These are phyloP conservation scores for Drosophila santomea DNA, from an alignment of 1,140 invertebrate species.

Conservation along the genomic window DNA sequence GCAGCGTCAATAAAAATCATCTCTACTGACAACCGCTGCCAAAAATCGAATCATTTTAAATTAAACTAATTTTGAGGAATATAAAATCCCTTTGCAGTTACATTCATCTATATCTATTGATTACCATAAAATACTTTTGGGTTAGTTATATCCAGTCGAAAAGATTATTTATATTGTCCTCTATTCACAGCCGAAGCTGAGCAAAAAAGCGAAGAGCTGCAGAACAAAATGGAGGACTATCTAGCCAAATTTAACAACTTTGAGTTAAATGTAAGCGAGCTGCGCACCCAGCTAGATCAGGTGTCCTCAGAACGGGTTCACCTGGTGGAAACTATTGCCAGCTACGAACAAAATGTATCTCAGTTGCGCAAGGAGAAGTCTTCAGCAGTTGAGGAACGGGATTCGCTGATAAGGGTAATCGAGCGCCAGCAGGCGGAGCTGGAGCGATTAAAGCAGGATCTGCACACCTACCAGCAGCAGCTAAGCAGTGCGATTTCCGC, in stretches of 20 bases:
- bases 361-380: slow-evolving; percentile 87
- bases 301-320: slow-evolving; percentile 87
- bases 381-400: slow-evolving; percentile 89
- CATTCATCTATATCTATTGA: no score
- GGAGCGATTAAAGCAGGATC: slow-evolving; percentile 88
- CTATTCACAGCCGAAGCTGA: slow-evolving; percentile 85
- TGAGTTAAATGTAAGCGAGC: slow-evolving; percentile 87
- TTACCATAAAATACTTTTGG: no score
- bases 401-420: slow-evolving; percentile 89
- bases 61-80: no score
- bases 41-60: no score
- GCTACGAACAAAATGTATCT: slow-evolving; percentile 86
- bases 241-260: slow-evolving; percentile 87
- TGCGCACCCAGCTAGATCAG: slow-evolving; percentile 87
- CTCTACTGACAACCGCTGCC: no score
- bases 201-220: slow-evolving; percentile 86
- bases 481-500: slow-evolving; percentile 89
- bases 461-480: slow-evolving; percentile 88
- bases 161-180: not conserved
- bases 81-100: no score
- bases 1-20: no score
- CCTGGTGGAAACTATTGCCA: slow-evolving; percentile 87
- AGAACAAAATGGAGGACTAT: slow-evolving; percentile 87
- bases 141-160: not conserved
- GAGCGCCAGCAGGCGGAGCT: slow-evolving; percentile 89